These are phyloP conservation scores for Potamarius usumacintae DNA, from an alignment of 2,113 vertebrate species.

Conservation along the genomic window DNA sequence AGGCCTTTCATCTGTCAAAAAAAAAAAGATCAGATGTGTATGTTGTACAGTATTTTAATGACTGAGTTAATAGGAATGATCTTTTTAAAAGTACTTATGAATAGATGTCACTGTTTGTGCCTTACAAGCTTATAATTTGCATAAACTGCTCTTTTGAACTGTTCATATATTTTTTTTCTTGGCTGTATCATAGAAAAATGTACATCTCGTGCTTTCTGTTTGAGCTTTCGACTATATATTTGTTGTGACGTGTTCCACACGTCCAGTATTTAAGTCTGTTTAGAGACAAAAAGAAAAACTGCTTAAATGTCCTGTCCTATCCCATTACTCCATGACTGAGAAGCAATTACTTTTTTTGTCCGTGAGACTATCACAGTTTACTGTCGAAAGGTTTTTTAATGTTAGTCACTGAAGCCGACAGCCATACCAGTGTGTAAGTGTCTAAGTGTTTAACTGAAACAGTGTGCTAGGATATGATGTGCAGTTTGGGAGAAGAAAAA, in stretches of 20 bases:
- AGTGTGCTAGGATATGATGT: not conserved
- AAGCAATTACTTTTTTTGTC: constrained; percentile 19
- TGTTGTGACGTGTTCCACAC: not conserved
- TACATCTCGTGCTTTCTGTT: constrained; percentile 28
- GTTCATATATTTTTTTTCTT: constrained; percentile 13
- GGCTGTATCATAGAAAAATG: constrained; percentile 19
- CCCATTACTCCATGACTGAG: constrained; percentile 19
- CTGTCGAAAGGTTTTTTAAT: not conserved
- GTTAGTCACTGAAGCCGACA: constrained; percentile 12
- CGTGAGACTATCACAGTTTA: not conserved
- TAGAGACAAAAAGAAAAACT: not conserved
- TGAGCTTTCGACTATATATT: constrained; percentile 13
- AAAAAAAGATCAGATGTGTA: constrained; percentile 49
- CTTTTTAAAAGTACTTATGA: constrained; percentile 47
- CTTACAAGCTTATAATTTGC: constrained; percentile 59
- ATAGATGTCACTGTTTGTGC: constrained; percentile 64
- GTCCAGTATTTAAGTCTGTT: constrained; percentile 2
- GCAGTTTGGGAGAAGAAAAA: not conserved
- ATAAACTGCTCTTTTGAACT: constrained; percentile 37
- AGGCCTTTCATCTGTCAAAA: constrained; percentile 38
- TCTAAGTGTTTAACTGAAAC: not conserved
- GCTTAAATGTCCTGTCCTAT: constrained; percentile 17
- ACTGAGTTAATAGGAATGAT: constrained; percentile 38
- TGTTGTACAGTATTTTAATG: constrained; percentile 57
- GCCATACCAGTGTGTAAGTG: constrained; percentile 1